Base-by-base conservation (phyloP, 2,888 invertebrate species). In the Periphyllus acericola region DNA sequence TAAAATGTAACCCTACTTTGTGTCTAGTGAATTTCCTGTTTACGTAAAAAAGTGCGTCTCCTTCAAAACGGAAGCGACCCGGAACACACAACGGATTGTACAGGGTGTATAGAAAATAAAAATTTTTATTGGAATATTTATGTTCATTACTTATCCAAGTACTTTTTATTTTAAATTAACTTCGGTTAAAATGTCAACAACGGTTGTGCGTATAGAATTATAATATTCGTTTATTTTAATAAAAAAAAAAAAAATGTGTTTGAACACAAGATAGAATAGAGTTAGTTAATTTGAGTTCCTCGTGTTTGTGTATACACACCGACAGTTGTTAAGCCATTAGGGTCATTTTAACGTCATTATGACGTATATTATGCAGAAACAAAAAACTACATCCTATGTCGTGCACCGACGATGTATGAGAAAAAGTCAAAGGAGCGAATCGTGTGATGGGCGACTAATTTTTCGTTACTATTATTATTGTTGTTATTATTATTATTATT, bases 291-390 rank as follows among this genome's bases (percentile, higher is more conserved):
- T 52, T 32, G 60, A 66, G 75, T 66, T 76, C 46, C 32, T 32
- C 21, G 32, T 66, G 40, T 60, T 29, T 32, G 40, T 60, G 40
- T 32, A 6, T 21, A n/a, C n/a, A 71, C 3, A 34, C 78, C 34
- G 71, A 68, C 78, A 79, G 78, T 79, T 78, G 85, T 68, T 46
- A 32, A 25, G 29, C 66, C 46, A 46, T 55, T 84, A 46, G 78
- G 78, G 68, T 75, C 76, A 55, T 83, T 83, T 83, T 72, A 84
- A 84, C 76, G n/a, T 78, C 85, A 85, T 85, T 85, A 79, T 79
- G 34, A 52, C 52, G 78, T 85, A 85, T 78, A 85, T 79, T 85
- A 85, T 85, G 85, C 85, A 85, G 78, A 79, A 85, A 85, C 85
- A 79, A 85, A 85, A 78, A 85, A 60, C 76, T 40, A 76, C 84